Percentiles rank a stretch among this genome's conserved stretches.
Conservation (phyloP, 1,140 invertebrate genomes). For the Acromyrmex charruanus region DNA sequence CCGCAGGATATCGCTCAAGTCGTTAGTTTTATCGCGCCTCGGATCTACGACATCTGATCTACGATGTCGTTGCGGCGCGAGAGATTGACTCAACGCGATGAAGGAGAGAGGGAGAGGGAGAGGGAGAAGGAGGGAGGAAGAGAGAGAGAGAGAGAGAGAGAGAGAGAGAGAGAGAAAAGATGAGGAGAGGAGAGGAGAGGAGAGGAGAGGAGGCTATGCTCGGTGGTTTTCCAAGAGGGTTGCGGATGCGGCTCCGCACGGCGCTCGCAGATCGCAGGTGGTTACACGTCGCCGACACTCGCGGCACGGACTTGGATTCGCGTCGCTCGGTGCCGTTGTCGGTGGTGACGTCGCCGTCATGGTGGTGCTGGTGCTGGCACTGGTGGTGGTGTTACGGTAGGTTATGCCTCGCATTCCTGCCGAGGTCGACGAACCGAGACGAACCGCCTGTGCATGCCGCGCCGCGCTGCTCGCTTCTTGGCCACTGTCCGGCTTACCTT, state of each 20-base stretch:
- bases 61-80: conserved; percentile 13
- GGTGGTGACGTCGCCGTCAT: conserved; percentile 51
- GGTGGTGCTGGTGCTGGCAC: conserved; percentile 60
- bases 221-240: not conserved
- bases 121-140: too few relatives aligned
- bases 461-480: conserved; percentile 77
- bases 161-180: not conserved
- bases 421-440: conserved; percentile 85
- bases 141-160: too few relatives aligned
- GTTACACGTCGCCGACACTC: conserved; percentile 56
- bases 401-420: conserved; percentile 85
- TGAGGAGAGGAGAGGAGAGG: not conserved
- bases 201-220: not conserved
- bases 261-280: conserved; percentile 72
- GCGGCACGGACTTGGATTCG: conserved; percentile 10
- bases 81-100: conserved; percentile 8
- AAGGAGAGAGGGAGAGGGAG: not conserved
- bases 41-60: conserved; percentile 41
- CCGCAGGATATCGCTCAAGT: conserved; percentile 16
- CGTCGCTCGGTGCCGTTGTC: conserved; percentile 64
- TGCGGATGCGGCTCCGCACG: conserved; percentile 18
- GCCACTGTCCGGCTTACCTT: conserved; percentile 79
- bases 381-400: conserved; percentile 85
- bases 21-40: conserved; percentile 36
- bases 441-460: conserved; percentile 73